Percentiles rank a stretch among this genome's conserved stretches.
phyloP scores from a whole-genome alignment of 1,140 invertebrate species.

The Heliconius hermathena region DNA sequence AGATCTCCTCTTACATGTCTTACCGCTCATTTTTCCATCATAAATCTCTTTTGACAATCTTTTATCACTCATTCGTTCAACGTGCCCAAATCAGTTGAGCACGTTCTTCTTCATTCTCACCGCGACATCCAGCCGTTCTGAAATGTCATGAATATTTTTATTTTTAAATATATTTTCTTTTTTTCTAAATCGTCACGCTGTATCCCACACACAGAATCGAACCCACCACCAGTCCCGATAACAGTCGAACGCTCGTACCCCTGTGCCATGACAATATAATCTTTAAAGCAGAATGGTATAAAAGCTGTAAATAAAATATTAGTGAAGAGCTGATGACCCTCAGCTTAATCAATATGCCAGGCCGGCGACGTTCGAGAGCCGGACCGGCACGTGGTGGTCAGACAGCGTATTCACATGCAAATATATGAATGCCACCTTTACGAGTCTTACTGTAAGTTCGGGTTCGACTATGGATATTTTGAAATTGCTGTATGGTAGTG shows the following conservation, averaged over 20 bases:
- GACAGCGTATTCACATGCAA: constrained; percentile 23
- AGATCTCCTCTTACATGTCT: no score
- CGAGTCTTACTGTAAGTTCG: not conserved
- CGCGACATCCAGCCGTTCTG: no score
- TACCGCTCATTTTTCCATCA: no score
- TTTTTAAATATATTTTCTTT: no score
- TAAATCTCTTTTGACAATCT: no score
- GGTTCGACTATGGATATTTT: not conserved
- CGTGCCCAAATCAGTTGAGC: no score
- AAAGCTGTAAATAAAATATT: not conserved
- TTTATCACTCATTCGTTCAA: no score
- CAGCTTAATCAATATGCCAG: constrained; percentile 24
- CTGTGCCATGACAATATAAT: not conserved
- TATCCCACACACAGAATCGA: not conserved
- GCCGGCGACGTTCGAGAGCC: constrained; percentile 17
- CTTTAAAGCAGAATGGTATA: not conserved
- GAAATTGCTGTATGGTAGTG: not conserved
- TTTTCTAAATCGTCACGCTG: no score
- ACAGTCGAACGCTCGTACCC: no score
- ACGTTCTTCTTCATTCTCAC: no score
- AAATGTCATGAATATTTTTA: no score
- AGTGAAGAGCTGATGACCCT: constrained; percentile 23
- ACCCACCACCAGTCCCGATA: not conserved
- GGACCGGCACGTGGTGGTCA: constrained; percentile 10
- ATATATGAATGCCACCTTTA: constrained; percentile 26